Conservation (phyloP, 2,113 vertebrate species). For the Saccopteryx leptura region DNA sequence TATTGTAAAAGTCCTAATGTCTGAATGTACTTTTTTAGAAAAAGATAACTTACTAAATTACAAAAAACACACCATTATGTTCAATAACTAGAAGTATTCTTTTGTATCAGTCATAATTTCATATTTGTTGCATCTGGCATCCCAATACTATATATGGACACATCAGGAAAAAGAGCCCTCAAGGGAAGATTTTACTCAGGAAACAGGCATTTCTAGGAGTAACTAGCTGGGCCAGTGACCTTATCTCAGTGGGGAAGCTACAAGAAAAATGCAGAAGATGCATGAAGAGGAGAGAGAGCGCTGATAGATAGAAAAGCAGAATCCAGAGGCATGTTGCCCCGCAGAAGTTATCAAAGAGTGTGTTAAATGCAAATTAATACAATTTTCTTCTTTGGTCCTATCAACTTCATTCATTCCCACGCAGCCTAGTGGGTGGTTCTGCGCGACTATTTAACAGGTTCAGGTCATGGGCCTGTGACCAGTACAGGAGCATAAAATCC, state of each 20-base stretch:
- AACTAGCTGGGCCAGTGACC: background rate
- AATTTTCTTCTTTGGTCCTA: background rate
- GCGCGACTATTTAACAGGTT: background rate
- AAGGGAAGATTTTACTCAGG: background rate
- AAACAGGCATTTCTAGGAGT: background rate
- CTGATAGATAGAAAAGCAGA: background rate
- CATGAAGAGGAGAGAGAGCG: background rate
- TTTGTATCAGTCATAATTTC: background rate
- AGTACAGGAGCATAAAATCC: background rate
- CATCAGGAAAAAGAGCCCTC: background rate
- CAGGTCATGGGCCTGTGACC: background rate
- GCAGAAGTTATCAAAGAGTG: background rate
- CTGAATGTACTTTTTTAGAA: background rate
- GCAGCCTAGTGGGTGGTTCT: background rate
- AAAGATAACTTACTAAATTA: background rate
- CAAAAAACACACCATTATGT: background rate
- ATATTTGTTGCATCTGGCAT: background rate
- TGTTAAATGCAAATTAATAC: background rate
- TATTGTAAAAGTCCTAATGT: constrained; percentile 20
- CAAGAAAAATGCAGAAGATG: background rate
- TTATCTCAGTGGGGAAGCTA: background rate
- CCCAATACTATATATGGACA: background rate
- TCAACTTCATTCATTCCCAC: background rate
- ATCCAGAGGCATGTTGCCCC: background rate
- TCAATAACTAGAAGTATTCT: background rate